Percentiles rank a stretch among this genome's conserved stretches.
phyloP scores from a whole-genome alignment of 2,113 vertebrate species.

The Pimephales promelas region DNA sequence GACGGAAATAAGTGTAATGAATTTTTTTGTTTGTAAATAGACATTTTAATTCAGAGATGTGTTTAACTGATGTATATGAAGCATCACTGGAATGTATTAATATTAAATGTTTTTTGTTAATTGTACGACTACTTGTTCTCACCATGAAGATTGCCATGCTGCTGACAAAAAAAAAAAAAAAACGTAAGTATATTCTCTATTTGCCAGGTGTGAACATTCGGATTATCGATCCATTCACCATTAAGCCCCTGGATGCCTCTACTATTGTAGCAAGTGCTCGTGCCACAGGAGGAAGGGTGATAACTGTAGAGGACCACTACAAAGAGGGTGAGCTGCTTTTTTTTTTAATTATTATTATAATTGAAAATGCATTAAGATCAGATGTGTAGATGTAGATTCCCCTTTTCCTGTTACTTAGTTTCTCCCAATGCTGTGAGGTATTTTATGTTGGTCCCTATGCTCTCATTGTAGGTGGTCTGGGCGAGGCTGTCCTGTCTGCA shows the following conservation, averaged over 20 bases:
- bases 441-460: neutral
- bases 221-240: conserved; percentile 86
- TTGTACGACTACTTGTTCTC: no score
- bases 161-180: no score
- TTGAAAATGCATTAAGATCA: neutral
- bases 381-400: no score
- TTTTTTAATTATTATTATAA: neutral
- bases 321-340: conserved; percentile 76
- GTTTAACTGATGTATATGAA: no score
- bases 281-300: conserved; percentile 78
- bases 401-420: neutral
- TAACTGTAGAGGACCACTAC: conserved; percentile 90
- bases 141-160: no score
- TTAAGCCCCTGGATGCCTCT: conserved; percentile 84
- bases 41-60: no score
- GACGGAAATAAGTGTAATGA: no score
- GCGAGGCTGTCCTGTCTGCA: conserved; percentile 82
- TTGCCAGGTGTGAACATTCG: conserved; percentile 77
- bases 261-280: conserved; percentile 80
- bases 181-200: neutral
- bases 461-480: conserved; percentile 79
- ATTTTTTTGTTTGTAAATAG: no score
- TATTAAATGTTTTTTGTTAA: no score
- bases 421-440: neutral
- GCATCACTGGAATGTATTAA: no score